Percentiles rank a stretch among this genome's conserved stretches.
phyloP scores from a whole-genome alignment of 2,888 invertebrate species.

The Xanthorhoe designata region DNA sequence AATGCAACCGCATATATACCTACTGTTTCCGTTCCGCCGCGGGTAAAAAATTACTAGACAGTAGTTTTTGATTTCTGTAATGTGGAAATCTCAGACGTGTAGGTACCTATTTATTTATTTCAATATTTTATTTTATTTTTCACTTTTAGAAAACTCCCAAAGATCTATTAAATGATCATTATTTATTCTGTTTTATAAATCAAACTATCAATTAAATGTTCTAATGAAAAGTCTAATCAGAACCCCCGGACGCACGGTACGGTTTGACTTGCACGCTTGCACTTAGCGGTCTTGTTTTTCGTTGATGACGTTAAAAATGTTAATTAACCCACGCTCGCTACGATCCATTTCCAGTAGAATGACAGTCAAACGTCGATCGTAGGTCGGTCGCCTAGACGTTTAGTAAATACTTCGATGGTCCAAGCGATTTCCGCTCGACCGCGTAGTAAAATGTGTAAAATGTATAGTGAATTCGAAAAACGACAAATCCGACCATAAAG shows the following conservation, averaged over 20 bases:
- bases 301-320: conserved; percentile 40
- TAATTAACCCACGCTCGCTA: conserved; percentile 54
- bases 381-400: conserved; percentile 45
- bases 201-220: no score
- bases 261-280: neutral
- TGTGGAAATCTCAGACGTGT: no score
- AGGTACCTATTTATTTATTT: no score
- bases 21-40: no score
- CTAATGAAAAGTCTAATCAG: neutral
- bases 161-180: no score
- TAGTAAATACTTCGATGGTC: conserved; percentile 28
- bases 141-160: no score
- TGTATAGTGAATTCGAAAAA: conserved; percentile 33
- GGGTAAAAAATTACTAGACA: no score
- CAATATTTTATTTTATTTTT: no score
- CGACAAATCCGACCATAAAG: conserved; percentile 15
- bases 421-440: conserved; percentile 20
- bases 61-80: no score
- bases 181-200: no score
- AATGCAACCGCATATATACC: no score
- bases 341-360: conserved; percentile 46
- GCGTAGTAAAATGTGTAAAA: conserved; percentile 14
- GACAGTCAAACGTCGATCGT: conserved; percentile 47
- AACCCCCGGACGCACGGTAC: neutral
- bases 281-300: conserved; percentile 7